These are phyloP conservation scores for Gallinago stenura DNA, from an alignment of 2,797 vertebrate species.

Conservation along the genomic window DNA sequence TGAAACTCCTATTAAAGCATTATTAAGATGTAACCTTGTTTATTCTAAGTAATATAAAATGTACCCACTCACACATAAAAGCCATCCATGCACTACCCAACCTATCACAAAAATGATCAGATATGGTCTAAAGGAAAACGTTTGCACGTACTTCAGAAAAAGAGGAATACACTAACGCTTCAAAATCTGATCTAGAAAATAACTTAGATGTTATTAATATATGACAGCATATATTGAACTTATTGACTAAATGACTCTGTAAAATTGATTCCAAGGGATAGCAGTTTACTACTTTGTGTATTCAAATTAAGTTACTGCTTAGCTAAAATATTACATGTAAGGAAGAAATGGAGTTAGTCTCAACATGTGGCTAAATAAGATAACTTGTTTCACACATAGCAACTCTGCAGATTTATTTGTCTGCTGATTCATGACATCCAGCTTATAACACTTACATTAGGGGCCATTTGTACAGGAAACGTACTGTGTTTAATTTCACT, in stretches of 20 bases:
- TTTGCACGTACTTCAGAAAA: not conserved
- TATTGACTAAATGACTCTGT: constrained; percentile 32
- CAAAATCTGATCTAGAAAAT: constrained; percentile 6
- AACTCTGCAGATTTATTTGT: not conserved
- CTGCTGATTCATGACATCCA: not conserved
- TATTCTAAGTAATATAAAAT: constrained; percentile 69
- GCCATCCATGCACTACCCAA: not conserved
- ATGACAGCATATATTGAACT: constrained; percentile 21
- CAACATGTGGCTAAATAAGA: constrained; percentile 29
- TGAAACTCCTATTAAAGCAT: constrained; percentile 59
- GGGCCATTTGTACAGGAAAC: not conserved
- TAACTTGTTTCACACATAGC: not conserved
- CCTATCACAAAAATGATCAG: constrained; percentile 10
- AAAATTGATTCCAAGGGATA: constrained; percentile 44
- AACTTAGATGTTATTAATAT: constrained; percentile 21
- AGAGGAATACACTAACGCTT: not conserved
- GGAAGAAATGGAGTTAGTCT: constrained; percentile 9
- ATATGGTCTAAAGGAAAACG: not conserved
- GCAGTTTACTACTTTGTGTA: constrained; percentile 50
- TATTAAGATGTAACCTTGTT: constrained; percentile 68
- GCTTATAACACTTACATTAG: not conserved
- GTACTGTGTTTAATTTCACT: not conserved
- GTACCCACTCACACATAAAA: constrained; percentile 33
- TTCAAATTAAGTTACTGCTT: constrained; percentile 56
- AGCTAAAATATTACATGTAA: constrained; percentile 28